Evolutionary conservation across 1,140 invertebrate species (phyloP).

Genomic region (Ylistrum balloti): DNA sequence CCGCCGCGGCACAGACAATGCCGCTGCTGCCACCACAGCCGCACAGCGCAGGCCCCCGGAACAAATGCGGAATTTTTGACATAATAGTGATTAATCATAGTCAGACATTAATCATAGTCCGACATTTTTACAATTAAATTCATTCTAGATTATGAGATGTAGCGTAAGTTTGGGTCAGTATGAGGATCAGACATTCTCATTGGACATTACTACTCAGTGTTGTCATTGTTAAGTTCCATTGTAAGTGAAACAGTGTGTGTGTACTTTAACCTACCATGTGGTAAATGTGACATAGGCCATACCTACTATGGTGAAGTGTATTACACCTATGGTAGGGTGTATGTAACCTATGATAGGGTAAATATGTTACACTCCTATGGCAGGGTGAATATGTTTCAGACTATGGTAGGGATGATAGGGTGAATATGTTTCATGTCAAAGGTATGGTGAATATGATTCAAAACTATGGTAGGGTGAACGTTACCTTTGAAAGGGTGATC

Average conservation of each 20-base stretch:
- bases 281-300: not conserved
- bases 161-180: slow-evolving; percentile 26
- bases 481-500: not conserved
- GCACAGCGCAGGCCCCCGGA: slow-evolving; percentile 64
- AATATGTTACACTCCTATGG: not conserved
- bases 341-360: not conserved
- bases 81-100: slow-evolving; percentile 45
- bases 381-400: not conserved
- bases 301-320: not conserved
- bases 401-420: not conserved
- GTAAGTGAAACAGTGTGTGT: not conserved
- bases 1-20: slow-evolving; percentile 58
- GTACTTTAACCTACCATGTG: not conserved
- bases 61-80: slow-evolving; percentile 66
- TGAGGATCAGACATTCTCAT: not conserved
- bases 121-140: slow-evolving; percentile 44
- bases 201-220: slow-evolving; percentile 43
- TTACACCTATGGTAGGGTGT: too few relatives aligned
- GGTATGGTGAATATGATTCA: not conserved
- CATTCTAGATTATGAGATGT: not conserved
- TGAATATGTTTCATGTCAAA: not conserved
- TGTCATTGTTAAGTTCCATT: slow-evolving; percentile 31
- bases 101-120: slow-evolving; percentile 14
- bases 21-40: slow-evolving; percentile 51
- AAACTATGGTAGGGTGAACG: not conserved